Conservation (phyloP, 1,140 invertebrate genomes). For the Meloidogyne hapla region DNA sequence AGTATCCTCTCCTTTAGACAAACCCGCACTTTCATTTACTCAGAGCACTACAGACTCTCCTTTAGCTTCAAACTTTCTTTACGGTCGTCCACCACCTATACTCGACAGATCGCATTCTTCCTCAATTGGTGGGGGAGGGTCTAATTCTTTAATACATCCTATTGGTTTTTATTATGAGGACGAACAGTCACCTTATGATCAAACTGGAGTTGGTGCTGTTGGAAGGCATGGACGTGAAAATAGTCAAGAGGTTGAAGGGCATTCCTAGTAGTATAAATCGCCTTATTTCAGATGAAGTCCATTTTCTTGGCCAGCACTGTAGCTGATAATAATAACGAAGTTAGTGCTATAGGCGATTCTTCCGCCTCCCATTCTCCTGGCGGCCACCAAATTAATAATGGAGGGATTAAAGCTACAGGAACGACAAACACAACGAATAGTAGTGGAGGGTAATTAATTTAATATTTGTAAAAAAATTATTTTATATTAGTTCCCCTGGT, state of each 20-base stretch:
- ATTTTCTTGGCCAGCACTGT: neutral
- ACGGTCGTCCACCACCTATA: slow-evolving; percentile 39
- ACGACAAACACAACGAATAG: neutral
- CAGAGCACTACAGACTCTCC: slow-evolving; percentile 36
- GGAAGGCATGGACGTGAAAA: slow-evolving; percentile 17
- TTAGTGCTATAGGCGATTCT: too few relatives aligned
- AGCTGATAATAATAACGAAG: too few relatives aligned
- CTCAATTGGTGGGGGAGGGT: slow-evolving; percentile 9
- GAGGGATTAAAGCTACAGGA: neutral
- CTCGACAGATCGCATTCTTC: slow-evolving; percentile 24
- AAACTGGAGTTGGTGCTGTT: neutral
- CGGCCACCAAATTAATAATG: neutral
- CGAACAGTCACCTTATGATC: slow-evolving; percentile 41
- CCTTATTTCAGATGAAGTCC: too few relatives aligned
- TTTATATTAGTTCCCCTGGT: neutral
- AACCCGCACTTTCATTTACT: slow-evolving; percentile 29
- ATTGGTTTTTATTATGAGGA: slow-evolving; percentile 54
- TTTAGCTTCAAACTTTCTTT: slow-evolving; percentile 51
- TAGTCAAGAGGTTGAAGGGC: slow-evolving; percentile 37
- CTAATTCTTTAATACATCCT: slow-evolving; percentile 35
- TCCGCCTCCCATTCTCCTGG: neutral
- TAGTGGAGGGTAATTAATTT: neutral
- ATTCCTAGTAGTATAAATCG: too few relatives aligned
- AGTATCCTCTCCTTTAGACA: slow-evolving; percentile 32
- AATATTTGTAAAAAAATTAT: slow-evolving; percentile 8